phyloP scores from a whole-genome alignment of 37 sponge, comb jelly and placozoan genomes.

The Amphimedon queenslandica region DNA sequence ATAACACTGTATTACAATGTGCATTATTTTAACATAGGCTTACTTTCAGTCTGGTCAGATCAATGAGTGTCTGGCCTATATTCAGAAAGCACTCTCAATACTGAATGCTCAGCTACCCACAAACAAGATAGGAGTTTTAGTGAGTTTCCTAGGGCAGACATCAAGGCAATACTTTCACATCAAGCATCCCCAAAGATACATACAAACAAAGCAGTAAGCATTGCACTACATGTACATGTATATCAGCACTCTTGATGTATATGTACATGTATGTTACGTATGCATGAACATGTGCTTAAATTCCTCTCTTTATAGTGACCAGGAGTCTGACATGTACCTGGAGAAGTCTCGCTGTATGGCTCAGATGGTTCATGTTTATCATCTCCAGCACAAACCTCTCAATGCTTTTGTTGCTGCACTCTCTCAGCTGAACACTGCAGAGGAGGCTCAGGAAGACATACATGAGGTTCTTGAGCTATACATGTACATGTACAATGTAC shows the following conservation, averaged over 20 bases:
- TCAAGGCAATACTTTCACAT: slow-evolving; percentile 52
- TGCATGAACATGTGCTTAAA: background rate
- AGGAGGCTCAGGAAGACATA: slow-evolving; percentile 52
- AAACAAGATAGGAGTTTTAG: background rate
- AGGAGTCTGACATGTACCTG: slow-evolving; percentile 19
- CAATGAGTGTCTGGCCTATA: slow-evolving; percentile 54
- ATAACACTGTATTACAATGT: background rate
- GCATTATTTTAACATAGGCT: slow-evolving; percentile 26
- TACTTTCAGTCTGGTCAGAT: slow-evolving; percentile 63
- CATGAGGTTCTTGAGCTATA: slow-evolving; percentile 46
- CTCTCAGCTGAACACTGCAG: slow-evolving; percentile 62
- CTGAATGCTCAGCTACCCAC: slow-evolving; percentile 42
- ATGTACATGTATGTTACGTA: background rate
- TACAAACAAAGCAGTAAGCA: slow-evolving; percentile 23
- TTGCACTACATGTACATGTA: no score
- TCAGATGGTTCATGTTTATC: slow-evolving; percentile 62
- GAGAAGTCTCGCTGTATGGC: slow-evolving; percentile 64
- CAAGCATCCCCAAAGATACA: slow-evolving; percentile 36
- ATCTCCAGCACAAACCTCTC: slow-evolving; percentile 53
- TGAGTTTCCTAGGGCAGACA: slow-evolving; percentile 19
- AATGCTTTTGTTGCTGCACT: slow-evolving; percentile 58
- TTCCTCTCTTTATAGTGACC: background rate
- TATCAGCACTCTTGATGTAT: no score
- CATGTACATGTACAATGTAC: background rate
- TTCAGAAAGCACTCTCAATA: slow-evolving; percentile 34